A percentile compares a stretch with the other conserved stretches of the same genome.
Evolutionary conservation across 2,888 invertebrate species (phyloP).

Genomic region (Hydrotaea cyrtoneurina): DNA sequence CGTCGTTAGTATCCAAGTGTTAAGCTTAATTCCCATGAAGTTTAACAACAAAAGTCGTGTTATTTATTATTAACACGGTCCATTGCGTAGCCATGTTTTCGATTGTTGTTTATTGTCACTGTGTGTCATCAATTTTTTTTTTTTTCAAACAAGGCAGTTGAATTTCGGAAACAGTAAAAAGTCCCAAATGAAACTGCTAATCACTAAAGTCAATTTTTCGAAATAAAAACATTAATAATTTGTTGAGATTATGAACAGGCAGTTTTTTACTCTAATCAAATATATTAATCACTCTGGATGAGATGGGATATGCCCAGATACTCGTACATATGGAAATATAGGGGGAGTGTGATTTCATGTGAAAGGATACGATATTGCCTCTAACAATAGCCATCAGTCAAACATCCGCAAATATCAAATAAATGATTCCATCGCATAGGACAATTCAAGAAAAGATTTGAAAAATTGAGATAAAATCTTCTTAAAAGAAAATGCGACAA

Average conservation of each 20-base stretch:
- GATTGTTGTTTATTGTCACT: conserved; percentile 2
- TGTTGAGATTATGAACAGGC: background rate
- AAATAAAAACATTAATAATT: background rate
- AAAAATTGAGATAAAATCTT: no score
- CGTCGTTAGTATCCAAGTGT: background rate
- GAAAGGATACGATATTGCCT: background rate
- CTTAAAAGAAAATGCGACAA: no score
- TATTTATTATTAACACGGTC: conserved; percentile 57
- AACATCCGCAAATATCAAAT: no score
- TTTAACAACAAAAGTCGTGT: conserved; percentile 16
- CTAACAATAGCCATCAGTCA: no score
- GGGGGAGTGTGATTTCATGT: background rate
- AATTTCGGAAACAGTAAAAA: conserved; percentile 11
- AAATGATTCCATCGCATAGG: no score
- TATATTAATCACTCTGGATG: background rate
- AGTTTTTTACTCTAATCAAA: background rate
- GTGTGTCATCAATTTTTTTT: conserved; percentile 20
- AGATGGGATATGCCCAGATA: background rate
- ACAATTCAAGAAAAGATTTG: no score
- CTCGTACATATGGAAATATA: background rate
- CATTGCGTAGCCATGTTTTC: conserved; percentile 45
- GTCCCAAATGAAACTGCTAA: conserved; percentile 17
- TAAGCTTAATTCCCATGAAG: conserved; percentile 42
- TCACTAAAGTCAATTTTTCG: background rate
- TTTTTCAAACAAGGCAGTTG: conserved; percentile 4